Evolutionary conservation across 1,140 invertebrate species (phyloP), one percentile per base, ranked within the genome.

Genomic region (Araneus ventricosus): DNA sequence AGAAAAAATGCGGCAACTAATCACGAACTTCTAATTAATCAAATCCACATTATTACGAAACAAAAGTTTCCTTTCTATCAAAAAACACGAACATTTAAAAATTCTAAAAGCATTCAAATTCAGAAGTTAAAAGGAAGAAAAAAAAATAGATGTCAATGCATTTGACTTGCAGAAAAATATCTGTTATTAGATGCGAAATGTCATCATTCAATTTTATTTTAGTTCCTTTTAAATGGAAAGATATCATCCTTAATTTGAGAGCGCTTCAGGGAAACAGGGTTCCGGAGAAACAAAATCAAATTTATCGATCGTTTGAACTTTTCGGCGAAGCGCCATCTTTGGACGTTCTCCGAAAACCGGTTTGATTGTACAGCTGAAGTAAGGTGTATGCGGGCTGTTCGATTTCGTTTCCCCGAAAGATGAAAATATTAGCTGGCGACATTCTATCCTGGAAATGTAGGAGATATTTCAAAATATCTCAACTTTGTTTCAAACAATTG

Each of bases 261-360:
- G 70, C 14, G 17, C 70, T 75, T 75, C 30, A 22, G 67, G 70
- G 30, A 75, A 75, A 75, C 30, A 17, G 20, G 63, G 70, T 75
- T 30, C 20, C 17, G 70, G 34, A 20, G 30, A 75, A 75, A 75
- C 30, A 75, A 17, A 75, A 75, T 75, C 30, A 75, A 75, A 75
- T 75, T 34, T 34, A 75, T 75, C 22, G 70, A 75, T 75, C 70
- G 70, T 37, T 4, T 37, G 59, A 63, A 37, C 70, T 37, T 75
- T 75, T 75, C 34, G 30, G 70, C 30, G 30, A 6, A 75, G 70
- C 70, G 70, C 70, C 70, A 75, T 75, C 70, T 75, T 75, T 75
- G 70, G 70, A 75, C 30, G 70, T 14, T 34, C 70, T 75, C 4
- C 17, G 30, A 4, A 75, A n/a, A 75, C 30, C 34, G 34, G 30